Evolutionary conservation across 1,140 invertebrate species (phyloP), one percentile per base, ranked within the genome.

Genomic region (Nymphalis io): DNA sequence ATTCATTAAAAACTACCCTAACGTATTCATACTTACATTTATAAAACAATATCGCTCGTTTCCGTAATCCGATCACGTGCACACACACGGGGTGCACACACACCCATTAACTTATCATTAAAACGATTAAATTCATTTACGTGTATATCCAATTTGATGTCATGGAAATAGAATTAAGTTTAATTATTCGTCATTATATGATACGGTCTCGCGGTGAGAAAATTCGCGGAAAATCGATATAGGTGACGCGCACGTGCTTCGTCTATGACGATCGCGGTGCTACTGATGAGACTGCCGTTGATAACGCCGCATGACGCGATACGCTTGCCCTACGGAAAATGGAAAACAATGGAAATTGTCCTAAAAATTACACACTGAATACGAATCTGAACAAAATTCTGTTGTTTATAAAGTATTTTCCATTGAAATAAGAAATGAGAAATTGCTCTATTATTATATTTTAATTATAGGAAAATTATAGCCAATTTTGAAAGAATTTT

Each of bases 331-430:
- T 33, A 74, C 60, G 80, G 83, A 83, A 88, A 85, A 85, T 84
- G 81, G 75, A 87, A 90, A 89, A 88, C 83, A 90, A 85, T 87
- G 82, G 73, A 87, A 88, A 88, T 69, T 72, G 18, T 20, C 16
- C 21, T 58, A 23, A 20, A 59, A 66, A 59, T 21, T 70, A 33
- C 64, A 38, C 33, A 6, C 16, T 20, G 51, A 27, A 48, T 48
- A 10, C 46, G 42, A 44, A 46, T 46, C n/a, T 6, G 42, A 46
- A 46, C 42, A n/a, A 18, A 46, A 46, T 46, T 3, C 42, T 46
- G 42, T 16, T 46, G n/a, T 46, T 46, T 46, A n/a, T 8, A 8
- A 8, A 33, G n/a, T 33, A 8, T 33, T 33, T 33, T 4, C 27
- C 6, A 33, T 33, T 8, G 5, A 33, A 8, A 8, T 33, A 4